These are phyloP conservation scores for Heliothis peltigera DNA, from an alignment of 2,888 invertebrate genomes.

Conservation along the genomic window DNA sequence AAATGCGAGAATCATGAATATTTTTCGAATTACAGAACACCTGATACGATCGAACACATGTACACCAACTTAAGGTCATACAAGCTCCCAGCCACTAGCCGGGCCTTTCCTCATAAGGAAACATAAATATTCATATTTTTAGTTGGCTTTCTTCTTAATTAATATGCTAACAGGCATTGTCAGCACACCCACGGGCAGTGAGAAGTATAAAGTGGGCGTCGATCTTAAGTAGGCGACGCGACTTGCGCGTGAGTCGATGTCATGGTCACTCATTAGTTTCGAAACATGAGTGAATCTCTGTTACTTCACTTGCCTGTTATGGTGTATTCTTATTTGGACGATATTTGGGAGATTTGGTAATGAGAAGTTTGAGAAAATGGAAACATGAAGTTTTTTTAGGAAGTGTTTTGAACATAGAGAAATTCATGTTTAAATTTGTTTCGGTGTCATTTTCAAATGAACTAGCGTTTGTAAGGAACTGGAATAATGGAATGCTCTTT, in stretches of 20 bases:
- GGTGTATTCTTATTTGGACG: conserved; percentile 39
- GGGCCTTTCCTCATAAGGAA: conserved; percentile 68
- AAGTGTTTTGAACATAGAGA: not conserved
- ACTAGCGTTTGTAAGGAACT: too few species aligned
- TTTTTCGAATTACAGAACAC: conserved; percentile 13
- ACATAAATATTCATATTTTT: conserved; percentile 84
- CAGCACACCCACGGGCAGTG: conserved; percentile 82
- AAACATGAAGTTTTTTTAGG: conserved; percentile 11
- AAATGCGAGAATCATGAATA: conserved; percentile 1
- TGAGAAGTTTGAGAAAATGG: conserved; percentile 4
- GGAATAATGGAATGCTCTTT: not conserved
- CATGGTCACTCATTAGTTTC: conserved; percentile 79
- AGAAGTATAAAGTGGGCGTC: conserved; percentile 77
- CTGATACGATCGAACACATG: conserved; percentile 7
- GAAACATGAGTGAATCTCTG: conserved; percentile 58
- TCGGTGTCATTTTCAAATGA: too few species aligned
- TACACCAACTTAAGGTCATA: conserved; percentile 26
- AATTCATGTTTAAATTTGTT: too few species aligned
- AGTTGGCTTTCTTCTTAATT: conserved; percentile 87
- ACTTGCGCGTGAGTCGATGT: conserved; percentile 79
- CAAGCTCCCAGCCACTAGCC: conserved; percentile 28
- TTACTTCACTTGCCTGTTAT: conserved; percentile 49
- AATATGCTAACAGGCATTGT: conserved; percentile 88
- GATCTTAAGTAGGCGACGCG: conserved; percentile 74
- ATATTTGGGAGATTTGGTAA: conserved; percentile 13